Base-by-base conservation (phyloP, 2,888 invertebrate genomes). In the Geotrupes spiniger region DNA sequence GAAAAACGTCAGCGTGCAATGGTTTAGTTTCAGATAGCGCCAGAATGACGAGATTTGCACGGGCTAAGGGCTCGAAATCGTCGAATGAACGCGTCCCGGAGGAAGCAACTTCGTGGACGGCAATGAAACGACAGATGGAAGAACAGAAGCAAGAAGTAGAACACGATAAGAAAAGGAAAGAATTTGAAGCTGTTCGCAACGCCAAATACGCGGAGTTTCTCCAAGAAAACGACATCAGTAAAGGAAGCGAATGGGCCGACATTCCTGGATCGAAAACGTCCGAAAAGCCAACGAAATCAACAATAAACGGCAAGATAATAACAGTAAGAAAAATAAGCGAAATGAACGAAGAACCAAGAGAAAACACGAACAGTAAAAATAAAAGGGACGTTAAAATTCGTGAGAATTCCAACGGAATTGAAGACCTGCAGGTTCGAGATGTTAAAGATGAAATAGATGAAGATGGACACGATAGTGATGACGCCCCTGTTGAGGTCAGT, bases 21-120 rank as follows among this genome's bases (percentile, higher is more conserved):
- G n/a, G n/a, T n/a, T n/a, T n/a, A n/a, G n/a, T n/a, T n/a, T n/a
- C n/a, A n/a, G n/a, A n/a, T n/a, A n/a, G n/a, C n/a, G n/a, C n/a
- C n/a, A n/a, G n/a, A 21, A 88, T 89, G 88, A 87, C 87, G 3
- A 75, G 88, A 57, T 88, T 83, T 75, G 84, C 88, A 16, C 75
- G 88, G 69, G 83, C 85, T 0, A 84, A 81, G 65, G 87, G 88
- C 26, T 86, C 87, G 0, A 88, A 87, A 70, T 73, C 85, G 3
- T 85, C 86, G 2, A 88, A 88, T 63, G 83, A 84, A 65, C 78
- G 80, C 56, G 62, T 80, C 9, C 83, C 84, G 1, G 82, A 84
- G 64, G 81, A 84, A 38, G 75, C 86, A 33, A 88, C 88, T 28
- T 80, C 87, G 64, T 89, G 89, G 88, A 76, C 77, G 50, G 78